Evolutionary conservation across 92 coral and sea anemone genomes (phyloP), one percentile per base, ranked within the genome.

Genomic region (Palythoa grandiflora): DNA sequence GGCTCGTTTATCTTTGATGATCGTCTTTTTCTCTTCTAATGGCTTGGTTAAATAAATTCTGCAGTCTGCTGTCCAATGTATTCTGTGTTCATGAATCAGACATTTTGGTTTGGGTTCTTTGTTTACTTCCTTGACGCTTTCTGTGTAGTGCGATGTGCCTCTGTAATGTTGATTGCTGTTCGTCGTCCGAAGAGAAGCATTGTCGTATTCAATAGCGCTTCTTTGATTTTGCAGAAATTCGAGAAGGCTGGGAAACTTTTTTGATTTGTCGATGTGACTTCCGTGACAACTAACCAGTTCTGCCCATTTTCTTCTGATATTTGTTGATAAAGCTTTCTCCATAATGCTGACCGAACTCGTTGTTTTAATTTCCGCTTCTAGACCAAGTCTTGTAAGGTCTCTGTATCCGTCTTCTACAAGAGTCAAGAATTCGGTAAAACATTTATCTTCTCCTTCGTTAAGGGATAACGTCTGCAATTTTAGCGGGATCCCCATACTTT

Each of bases 271-370:
- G 38, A 92, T 86, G 3, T 19, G 71, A 17, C 77, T 87, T 1
- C 47, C 40, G 38, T 88, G 79, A 8, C n/a, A 55, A 76, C 90
- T 87, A 5, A 92, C 89, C 2, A 73, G 3, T 78, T 65, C 84
- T 38, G 94, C 88, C 94, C 96, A 89, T 39, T 87, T 89, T 48
- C 68, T 68, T 50, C 78, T 78, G 5, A 93, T 54, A 65, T 87
- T 89, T 3, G 28, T 21, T 71, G 94, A 83, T 59, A 92, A 71
- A 68, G 84, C 84, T 15, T 71, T 89, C 72, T 89, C 94, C 8
- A 92, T 92, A 9, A 92, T 88, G 84, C 93, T 92, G 10, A 92
- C 96, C 0, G 94, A 92, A 47, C 94, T 92, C 1, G 94, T 90
- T 9, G 94, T 94, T 14, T 93, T 88, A 4, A 92, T 94, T 38